Conservation (phyloP, 2,113 vertebrate genomes). For the Coptodon bakossiorum region DNA sequence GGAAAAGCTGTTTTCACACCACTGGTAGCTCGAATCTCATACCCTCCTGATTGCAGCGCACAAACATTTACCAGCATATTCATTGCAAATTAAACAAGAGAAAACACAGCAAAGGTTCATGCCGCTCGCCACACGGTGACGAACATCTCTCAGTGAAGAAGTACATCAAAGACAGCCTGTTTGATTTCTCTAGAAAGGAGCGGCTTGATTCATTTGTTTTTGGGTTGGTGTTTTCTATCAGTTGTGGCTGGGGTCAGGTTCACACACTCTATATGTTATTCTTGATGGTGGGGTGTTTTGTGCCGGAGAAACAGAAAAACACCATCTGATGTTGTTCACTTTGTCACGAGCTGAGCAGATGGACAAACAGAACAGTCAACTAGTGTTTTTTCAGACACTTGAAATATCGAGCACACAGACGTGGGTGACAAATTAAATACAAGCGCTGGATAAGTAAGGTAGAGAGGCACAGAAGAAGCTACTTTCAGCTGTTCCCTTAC, state of each 20-base stretch:
- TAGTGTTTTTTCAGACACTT: background rate
- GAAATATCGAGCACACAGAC: background rate
- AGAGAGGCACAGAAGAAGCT: background rate
- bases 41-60: background rate
- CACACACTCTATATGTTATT: background rate
- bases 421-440: background rate
- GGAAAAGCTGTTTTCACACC: constrained; percentile 8
- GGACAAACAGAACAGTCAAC: background rate
- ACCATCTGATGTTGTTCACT: constrained; percentile 1
- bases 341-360: background rate
- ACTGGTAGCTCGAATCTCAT: background rate
- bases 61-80: background rate
- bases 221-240: background rate
- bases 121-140: background rate
- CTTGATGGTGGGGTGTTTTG: background rate
- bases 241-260: background rate
- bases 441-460: background rate
- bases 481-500: background rate
- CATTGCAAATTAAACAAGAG: background rate
- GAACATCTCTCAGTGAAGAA: background rate
- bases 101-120: background rate
- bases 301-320: background rate
- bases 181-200: background rate
- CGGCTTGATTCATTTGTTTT: background rate
- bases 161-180: background rate